Base-by-base conservation (phyloP, 92 coral and sea anemone species). In the Paramuricea clavata region DNA sequence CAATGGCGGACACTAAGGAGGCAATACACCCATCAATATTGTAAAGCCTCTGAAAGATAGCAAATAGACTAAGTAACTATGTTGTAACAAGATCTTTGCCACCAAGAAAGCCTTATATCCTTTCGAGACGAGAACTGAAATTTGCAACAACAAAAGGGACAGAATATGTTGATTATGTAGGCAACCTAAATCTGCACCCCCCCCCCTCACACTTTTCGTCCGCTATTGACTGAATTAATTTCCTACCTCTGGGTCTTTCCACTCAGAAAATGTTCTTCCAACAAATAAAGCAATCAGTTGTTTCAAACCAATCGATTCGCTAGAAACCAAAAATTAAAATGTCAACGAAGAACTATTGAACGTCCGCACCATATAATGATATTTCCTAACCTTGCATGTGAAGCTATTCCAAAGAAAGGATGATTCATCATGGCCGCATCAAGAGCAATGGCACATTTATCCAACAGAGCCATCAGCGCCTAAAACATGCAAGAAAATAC, bases 161-260 rank as follows among this genome's bases (percentile, higher is more conserved):
- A n/a, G n/a, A n/a, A n/a, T n/a, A n/a, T n/a, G n/a, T n/a, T n/a
- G n/a, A n/a, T n/a, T n/a, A n/a, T n/a, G n/a, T n/a, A n/a, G n/a
- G n/a, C n/a, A n/a, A n/a, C n/a, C n/a, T n/a, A n/a, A n/a, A n/a
- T n/a, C n/a, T n/a, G n/a, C n/a, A n/a, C n/a, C n/a, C n/a, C n/a
- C n/a, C n/a, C n/a, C n/a, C n/a, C n/a, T n/a, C n/a, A n/a, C n/a
- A n/a, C n/a, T n/a, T n/a, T n/a, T n/a, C n/a, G n/a, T n/a, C n/a
- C n/a, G n/a, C n/a, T n/a, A n/a, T n/a, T n/a, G n/a, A n/a, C n/a
- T n/a, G n/a, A n/a, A n/a, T n/a, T n/a, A n/a, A n/a, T 65, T 65
- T 16, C 28, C 72, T 81, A 95, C 98, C 98, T 89, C 95, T 0
- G 98, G 96, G 27, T 93, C 94, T 81, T 95, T 95, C 98, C 98